Evolutionary conservation across 1,140 invertebrate genomes (phyloP).

Genomic region (Aphelinus certus): DNA sequence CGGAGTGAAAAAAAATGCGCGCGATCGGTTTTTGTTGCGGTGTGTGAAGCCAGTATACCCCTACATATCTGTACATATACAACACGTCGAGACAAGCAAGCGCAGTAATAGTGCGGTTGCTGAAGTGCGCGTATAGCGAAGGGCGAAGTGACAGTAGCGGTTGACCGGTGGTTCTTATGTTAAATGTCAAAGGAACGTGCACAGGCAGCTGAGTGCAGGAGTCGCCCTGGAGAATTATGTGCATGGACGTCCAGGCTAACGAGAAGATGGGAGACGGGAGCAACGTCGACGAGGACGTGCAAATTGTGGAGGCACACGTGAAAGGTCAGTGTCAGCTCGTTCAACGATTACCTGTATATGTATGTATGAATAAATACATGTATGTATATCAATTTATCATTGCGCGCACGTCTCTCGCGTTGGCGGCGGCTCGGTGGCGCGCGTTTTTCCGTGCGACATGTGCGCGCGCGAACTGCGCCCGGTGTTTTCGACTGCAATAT

Average conservation of each 20-base stretch:
- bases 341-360: too few species aligned
- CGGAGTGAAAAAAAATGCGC: too few species aligned
- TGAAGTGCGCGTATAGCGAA: background rate
- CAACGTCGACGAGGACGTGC: constrained; percentile 60
- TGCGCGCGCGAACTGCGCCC: background rate
- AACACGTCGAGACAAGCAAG: too few species aligned
- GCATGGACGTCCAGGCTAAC: constrained; percentile 62
- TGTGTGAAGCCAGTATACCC: too few species aligned
- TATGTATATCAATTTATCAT: too few species aligned
- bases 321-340: constrained; percentile 52
- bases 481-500: constrained; percentile 3
- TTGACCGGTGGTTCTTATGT: constrained; percentile 23
- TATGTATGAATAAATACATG: too few species aligned
- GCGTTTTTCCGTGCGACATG: background rate
- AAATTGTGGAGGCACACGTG: constrained; percentile 59
- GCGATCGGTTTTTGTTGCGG: too few species aligned
- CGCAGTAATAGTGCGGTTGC: background rate
- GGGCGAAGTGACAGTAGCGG: constrained; percentile 19
- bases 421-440: background rate
- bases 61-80: too few species aligned
- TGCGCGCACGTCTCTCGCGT: too few species aligned
- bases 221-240: constrained; percentile 58
- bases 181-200: constrained; percentile 55
- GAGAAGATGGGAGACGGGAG: constrained; percentile 61
- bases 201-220: constrained; percentile 42